These are phyloP conservation scores for Diachrysia chrysitis DNA, from an alignment of 2,888 invertebrate genomes.

Conservation along the genomic window DNA sequence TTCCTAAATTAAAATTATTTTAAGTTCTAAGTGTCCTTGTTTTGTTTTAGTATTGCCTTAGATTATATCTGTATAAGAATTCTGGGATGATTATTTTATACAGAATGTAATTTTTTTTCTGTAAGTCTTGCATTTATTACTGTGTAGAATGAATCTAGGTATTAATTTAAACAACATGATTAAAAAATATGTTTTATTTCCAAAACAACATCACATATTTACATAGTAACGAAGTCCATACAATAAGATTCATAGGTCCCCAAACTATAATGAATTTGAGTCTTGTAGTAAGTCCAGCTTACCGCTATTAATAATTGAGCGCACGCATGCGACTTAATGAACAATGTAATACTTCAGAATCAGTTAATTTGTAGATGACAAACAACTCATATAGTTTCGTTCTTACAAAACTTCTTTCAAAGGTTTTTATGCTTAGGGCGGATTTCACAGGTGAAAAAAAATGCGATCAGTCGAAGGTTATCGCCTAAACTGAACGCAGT, in stretches of 20 bases:
- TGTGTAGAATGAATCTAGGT: neutral
- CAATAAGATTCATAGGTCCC: neutral
- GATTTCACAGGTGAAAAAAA: too few relatives aligned
- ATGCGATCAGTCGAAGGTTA: too few relatives aligned
- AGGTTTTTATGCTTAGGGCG: too few relatives aligned
- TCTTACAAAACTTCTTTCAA: too few relatives aligned
- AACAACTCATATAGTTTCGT: neutral
- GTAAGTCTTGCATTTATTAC: too few relatives aligned
- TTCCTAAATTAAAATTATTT: constrained; percentile 53
- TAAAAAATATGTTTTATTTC: neutral
- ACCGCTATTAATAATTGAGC: neutral
- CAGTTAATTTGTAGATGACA: neutral
- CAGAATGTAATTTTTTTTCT: too few relatives aligned
- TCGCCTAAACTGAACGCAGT: too few relatives aligned
- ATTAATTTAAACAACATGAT: neutral
- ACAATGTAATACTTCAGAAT: neutral
- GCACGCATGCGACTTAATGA: neutral
- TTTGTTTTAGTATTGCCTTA: constrained; percentile 24
- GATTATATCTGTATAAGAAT: neutral
- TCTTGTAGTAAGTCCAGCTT: neutral
- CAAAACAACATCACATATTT: constrained; percentile 2
- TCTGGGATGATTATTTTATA: too few relatives aligned
- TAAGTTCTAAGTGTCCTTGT: constrained; percentile 39
- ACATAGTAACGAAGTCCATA: constrained; percentile 2
- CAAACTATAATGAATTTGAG: neutral